Evolutionary conservation across 37 sponge, comb jelly and placozoan species (phyloP).

Genomic region (Axinella damicornis): DNA sequence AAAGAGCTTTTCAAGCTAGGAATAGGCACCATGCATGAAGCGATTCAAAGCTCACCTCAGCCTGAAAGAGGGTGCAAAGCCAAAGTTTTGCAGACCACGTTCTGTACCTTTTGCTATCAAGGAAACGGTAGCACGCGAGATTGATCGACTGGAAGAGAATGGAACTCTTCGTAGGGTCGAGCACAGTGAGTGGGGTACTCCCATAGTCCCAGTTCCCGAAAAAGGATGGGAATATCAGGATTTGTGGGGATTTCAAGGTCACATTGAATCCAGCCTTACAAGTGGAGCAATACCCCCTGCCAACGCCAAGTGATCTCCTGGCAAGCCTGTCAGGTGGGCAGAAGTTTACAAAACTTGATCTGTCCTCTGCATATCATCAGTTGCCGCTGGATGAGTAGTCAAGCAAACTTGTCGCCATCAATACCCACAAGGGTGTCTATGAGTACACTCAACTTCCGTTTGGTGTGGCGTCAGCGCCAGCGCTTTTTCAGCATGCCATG

Average conservation of each 20-base stretch:
- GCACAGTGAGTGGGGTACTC: slow-evolving; percentile 50
- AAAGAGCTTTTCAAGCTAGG: slow-evolving; percentile 5
- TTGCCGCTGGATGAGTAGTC: too few species aligned
- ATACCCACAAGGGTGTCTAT: too few species aligned
- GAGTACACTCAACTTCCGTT: too few species aligned
- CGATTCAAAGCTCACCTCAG: background rate
- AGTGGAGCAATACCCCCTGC: too few species aligned
- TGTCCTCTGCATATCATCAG: background rate
- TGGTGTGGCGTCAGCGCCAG: too few species aligned
- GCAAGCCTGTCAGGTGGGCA: background rate
- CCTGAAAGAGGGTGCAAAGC: slow-evolving; percentile 2
- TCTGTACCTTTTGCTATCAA: slow-evolving; percentile 17
- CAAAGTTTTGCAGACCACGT: background rate
- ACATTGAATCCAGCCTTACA: background rate
- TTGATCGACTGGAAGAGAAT: slow-evolving; percentile 1
- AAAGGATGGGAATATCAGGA: background rate
- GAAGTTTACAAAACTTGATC: background rate
- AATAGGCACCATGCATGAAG: slow-evolving; percentile 10
- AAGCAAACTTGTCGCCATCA: too few species aligned
- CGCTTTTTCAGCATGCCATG: too few species aligned
- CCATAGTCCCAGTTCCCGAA: slow-evolving; percentile 48
- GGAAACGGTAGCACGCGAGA: background rate
- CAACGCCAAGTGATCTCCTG: too few species aligned
- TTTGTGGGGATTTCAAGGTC: background rate
- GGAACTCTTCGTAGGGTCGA: slow-evolving; percentile 27